phyloP scores from a whole-genome alignment of 2,888 invertebrate species.

The Eucera pruinosa region DNA sequence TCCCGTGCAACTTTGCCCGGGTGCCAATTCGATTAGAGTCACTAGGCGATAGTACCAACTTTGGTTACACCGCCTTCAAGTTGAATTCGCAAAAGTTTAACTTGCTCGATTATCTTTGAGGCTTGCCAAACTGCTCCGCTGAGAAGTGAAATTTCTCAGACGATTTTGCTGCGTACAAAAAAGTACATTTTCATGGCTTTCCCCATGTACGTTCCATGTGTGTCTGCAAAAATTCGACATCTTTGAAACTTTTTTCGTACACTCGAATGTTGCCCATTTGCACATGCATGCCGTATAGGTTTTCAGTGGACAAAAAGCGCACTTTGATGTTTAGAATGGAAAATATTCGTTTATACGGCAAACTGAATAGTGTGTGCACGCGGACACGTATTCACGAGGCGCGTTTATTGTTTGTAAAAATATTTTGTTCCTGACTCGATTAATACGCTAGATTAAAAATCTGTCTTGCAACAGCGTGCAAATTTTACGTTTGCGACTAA shows the following conservation, averaged over 20 bases:
- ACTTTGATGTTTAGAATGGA: constrained; percentile 21
- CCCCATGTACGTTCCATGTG: no score
- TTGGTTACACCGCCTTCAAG: constrained; percentile 59
- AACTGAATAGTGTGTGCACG: background rate
- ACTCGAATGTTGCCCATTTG: background rate
- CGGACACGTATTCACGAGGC: background rate
- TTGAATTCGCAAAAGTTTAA: constrained; percentile 63
- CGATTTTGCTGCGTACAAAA: no score
- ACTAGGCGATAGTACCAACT: constrained; percentile 51
- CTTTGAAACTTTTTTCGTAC: no score
- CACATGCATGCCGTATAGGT: constrained; percentile 1
- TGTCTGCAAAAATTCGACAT: no score
- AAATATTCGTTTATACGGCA: constrained; percentile 6
- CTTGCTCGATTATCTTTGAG: constrained; percentile 64
- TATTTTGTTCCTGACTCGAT: background rate
- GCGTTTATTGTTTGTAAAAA: constrained; percentile 25
- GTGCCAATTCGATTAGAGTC: constrained; percentile 59
- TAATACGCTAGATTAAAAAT: constrained; percentile 21
- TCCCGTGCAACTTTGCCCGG: constrained; percentile 24
- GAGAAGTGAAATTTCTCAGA: no score
- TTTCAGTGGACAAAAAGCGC: background rate
- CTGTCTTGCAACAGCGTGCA: background rate
- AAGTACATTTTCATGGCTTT: no score
- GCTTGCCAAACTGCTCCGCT: constrained; percentile 58
- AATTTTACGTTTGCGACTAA: background rate